Evolutionary conservation across 2,888 invertebrate genomes (phyloP), one percentile per base, ranked within the genome.

Genomic region (Hirudinaria manillensis): DNA sequence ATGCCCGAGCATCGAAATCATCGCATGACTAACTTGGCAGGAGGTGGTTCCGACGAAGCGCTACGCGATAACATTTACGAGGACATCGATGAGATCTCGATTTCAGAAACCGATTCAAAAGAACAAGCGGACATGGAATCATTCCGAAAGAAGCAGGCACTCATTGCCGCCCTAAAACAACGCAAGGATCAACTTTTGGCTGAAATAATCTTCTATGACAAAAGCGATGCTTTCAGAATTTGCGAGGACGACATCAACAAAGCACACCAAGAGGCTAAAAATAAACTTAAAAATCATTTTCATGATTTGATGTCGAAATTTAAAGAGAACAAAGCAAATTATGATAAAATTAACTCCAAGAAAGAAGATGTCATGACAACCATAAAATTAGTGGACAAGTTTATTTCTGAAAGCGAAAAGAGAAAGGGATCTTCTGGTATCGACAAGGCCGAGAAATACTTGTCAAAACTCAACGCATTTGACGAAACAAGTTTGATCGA

Each of bases 1-100:
- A 32, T 68, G 34, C 68, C 68, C n/a, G 36, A 68, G 13, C 68
- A 68, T 32, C n/a, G 32, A 34, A 68, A 68, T 34, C 68, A 68
- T 19, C n/a, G 19, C 68, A n/a, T 68, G 68, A 34, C 29, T 1
- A 61, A 16, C 21, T 6, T 27, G 29, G n/a, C 61, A 1, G 61
- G 27, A 56, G 27, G 29, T 13, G 29, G 61, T 24, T 27, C 24
- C 21, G 7, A 27, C 10, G 61, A 61, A 61, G n/a, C 7, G 61
- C 7, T 61, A 4, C n/a, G 21, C 1, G 61, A 61, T 7, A 61
- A 29, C n/a, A 61, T 27, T 61, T 45, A 45, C 45, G 45, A 45
- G 10, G 45, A 45, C 6, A 45, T 45, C 13, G 36, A 3, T 3
- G 36, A 36, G 36, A n/a, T n/a, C n/a, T 36, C 10, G 36, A 10